Base-by-base conservation (phyloP, 2,797 vertebrate species). In the Hydrocynus forskahlii region DNA sequence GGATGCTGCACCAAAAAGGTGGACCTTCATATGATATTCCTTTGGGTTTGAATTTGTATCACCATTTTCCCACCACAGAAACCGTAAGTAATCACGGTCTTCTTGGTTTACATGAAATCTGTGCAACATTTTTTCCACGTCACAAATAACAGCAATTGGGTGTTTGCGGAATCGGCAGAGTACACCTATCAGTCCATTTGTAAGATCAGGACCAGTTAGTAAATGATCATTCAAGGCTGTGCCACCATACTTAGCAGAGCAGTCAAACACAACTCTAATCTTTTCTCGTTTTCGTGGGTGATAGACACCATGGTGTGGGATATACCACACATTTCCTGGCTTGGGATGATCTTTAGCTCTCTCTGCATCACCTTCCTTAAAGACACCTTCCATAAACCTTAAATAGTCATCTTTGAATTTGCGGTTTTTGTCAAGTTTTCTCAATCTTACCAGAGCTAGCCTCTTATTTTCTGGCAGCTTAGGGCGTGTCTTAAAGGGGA, bases 41-140 rank as follows among this genome's bases (percentile, higher is more conserved):
- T 25, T 77, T 14, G 79, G 63, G 3, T 83, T 73, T 59, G 66
- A 62, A 7, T 43, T 43, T 4, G 40, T 43, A 59, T 60, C 55
- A 64, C 71, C 10, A 10, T 55, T 3, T 55, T 4, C 54, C 14
- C 17, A 10, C n/a, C n/a, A n/a, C n/a, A n/a, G n/a, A n/a, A n/a
- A n/a, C n/a, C n/a, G n/a, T n/a, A n/a, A n/a, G n/a, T n/a, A n/a
- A n/a, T n/a, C n/a, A n/a, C n/a, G n/a, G n/a, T 80, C 66, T 35
- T 83, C 57, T 21, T 70, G 13, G 38, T 2, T 70, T n/a, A 83
- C 25, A 48, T 75, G 76, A 19, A 83, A 83, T 38, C 76, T 83
- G 55, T 83, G 8, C 4, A 43, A 43, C 40, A 43, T 43, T 43
- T 35, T 82, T 59, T 78, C 50, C 9, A 72, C 45, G n/a, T 66